Evolutionary conservation across 1,140 invertebrate genomes (phyloP).

Genomic region (Anoplolepis gracilipes): DNA sequence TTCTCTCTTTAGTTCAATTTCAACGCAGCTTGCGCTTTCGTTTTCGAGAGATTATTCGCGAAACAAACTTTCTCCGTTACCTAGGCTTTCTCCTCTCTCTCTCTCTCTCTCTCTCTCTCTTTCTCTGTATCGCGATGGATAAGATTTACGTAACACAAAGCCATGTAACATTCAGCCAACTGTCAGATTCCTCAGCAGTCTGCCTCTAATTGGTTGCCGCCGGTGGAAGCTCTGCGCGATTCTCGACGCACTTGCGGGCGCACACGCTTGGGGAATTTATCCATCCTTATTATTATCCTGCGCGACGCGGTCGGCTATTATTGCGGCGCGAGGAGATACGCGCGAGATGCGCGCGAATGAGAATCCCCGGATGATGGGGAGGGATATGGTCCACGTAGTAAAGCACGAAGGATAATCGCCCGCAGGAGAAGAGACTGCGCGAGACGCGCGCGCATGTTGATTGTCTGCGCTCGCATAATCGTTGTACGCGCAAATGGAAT

Average conservation of each 20-base stretch:
- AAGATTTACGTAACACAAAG: slow-evolving; percentile 54
- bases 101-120: no score
- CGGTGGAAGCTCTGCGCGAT: not conserved
- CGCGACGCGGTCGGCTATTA: slow-evolving; percentile 42
- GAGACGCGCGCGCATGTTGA: slow-evolving; percentile 27
- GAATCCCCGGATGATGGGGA: slow-evolving; percentile 13
- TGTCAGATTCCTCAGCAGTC: slow-evolving; percentile 46
- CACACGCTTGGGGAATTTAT: slow-evolving; percentile 30
- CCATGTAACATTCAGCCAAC: slow-evolving; percentile 1
- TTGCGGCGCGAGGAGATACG: slow-evolving; percentile 33
- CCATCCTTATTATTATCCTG: slow-evolving; percentile 59
- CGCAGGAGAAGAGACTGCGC: slow-evolving; percentile 30
- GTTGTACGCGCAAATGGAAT: slow-evolving; percentile 51
- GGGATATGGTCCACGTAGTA: slow-evolving; percentile 31
- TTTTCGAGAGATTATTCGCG: slow-evolving; percentile 36
- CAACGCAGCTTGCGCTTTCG: not conserved
- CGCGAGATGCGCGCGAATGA: slow-evolving; percentile 19
- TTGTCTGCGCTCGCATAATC: slow-evolving; percentile 58
- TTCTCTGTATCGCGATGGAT: not conserved
- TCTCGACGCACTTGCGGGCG: not conserved
- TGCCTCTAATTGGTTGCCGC: slow-evolving; percentile 60
- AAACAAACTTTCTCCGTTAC: slow-evolving; percentile 26
- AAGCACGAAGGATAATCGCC: slow-evolving; percentile 44
- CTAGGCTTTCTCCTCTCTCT: not conserved
- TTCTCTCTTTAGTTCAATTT: not conserved